Evolutionary conservation across 2,797 vertebrate genomes (phyloP), one percentile per base, ranked within the genome.

Genomic region (Megalops cyprinoides): DNA sequence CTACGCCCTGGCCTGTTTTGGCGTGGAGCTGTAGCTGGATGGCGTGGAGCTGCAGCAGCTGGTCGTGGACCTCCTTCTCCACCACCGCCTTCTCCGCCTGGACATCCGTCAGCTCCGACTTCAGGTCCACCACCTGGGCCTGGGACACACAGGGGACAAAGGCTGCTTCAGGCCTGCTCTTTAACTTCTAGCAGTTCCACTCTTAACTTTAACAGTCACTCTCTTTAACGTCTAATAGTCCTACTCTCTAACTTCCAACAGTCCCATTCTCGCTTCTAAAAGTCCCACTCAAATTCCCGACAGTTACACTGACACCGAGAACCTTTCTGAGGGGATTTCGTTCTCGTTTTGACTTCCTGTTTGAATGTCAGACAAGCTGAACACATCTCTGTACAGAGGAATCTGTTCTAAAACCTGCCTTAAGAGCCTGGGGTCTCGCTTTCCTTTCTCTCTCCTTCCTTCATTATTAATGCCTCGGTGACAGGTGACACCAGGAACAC

Each of bases 91-190:
- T 96, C 89, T 98, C 97, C 10, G 96, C 97, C 86, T 98, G 97
- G 0, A 92, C 96, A 60, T 97, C 97, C 0, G 96, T 98, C 91
- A 99, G 89, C 89, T 99, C 97, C 0, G 98, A 99, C 51, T 97
- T 97, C 87, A 99, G 90, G 91, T 98, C 98, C 79, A 99, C 94
- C 86, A 99, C 74, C 89, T 99, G 98, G 20, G 98, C 98, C 98
- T 99, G 87, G n/a, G 82, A 85, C 58, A 88, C 0, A 87, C 0
- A 84, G 31, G 1, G 14, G 56, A 39, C 39, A 60, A 74, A 23
- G 49, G 62, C 34, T 20, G 49, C 56, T 12, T 60, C 53, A 23
- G 53, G 23, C 20, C 20, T 8, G n/a, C 23, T 56, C 3, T 1
- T 15, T 2, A 53, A 53, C 14, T 18, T 51, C 20, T 1, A n/a